These are phyloP conservation scores for Novumbra hubbsi DNA, from an alignment of 2,797 vertebrate genomes.

Conservation along the genomic window DNA sequence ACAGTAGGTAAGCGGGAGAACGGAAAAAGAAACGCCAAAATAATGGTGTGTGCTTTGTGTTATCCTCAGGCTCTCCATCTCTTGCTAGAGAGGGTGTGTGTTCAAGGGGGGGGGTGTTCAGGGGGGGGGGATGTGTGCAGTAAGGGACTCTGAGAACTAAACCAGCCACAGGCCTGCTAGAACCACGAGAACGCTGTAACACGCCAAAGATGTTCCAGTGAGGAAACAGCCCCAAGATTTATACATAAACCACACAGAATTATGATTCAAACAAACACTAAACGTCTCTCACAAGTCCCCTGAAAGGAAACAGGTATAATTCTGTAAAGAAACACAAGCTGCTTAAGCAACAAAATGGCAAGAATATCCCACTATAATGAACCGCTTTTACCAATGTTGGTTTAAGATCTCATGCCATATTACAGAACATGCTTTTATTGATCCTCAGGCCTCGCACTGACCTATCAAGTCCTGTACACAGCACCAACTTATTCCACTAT, in stretches of 20 bases:
- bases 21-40: constrained; percentile 37
- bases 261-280: constrained; percentile 55
- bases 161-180: constrained; percentile 45
- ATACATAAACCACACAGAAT: constrained; percentile 54
- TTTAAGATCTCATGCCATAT: background rate
- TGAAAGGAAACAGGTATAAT: background rate
- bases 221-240: constrained; percentile 47
- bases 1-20: constrained; percentile 19
- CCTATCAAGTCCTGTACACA: no score
- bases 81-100: background rate
- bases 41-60: constrained; percentile 40
- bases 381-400: background rate
- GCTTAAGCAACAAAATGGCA: background rate
- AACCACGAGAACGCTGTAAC: constrained; percentile 56
- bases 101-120: constrained; percentile 40
- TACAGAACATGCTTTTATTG: background rate
- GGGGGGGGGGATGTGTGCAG: constrained; percentile 2
- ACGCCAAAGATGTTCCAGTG: constrained; percentile 57
- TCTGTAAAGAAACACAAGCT: background rate
- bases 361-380: background rate
- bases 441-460: background rate
- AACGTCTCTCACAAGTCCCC: background rate
- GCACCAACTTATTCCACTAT: no score
- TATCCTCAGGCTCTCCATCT: constrained; percentile 29
- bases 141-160: constrained; percentile 51